Evolutionary conservation across 2,888 invertebrate genomes (phyloP), one percentile per base, ranked within the genome.

Genomic region (Drosophila macrothrix): DNA sequence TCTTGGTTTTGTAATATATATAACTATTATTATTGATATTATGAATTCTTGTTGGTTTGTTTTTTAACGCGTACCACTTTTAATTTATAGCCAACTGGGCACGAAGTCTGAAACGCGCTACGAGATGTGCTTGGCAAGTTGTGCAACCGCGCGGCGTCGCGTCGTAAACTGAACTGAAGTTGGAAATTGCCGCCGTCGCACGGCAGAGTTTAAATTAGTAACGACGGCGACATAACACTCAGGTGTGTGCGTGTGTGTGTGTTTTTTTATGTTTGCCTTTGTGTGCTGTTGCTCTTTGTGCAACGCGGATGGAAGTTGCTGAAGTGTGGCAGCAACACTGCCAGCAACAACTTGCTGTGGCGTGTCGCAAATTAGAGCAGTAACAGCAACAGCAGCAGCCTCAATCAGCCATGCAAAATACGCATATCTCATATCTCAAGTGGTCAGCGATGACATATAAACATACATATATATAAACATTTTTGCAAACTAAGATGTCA

Each of bases 301-400:
- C 83, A 90, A 82, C 77, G 66, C 66, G 31, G 63, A 46, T 80
- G 89, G 46, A 67, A 84, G 83, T 78, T 76, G 83, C 84, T 87
- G 72, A 60, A 80, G 88, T 82, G 84, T 82, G 70, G 84, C 82
- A 70, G 72, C 73, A 60, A 46, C 64, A 61, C 46, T 82, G 70
- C 80, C 80, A 70, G 67, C 73, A 60, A 50, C 59, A 63, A 53
- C 52, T 49, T 41, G 62, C 43, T 66, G 43, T 71, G 65, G 55
- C 76, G 67, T 80, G 80, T 63, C 67, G 54, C 69, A 67, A 83
- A 80, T 69, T 76, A 78, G 73, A 68, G 67, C 78, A 75, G 59
- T 59, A 49, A 39, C 65, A 49, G 22, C 46, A 46, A 31, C 54
- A 75, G 59, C 63, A 53, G n/a, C 41, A 33, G 58, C 53, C 65